A percentile compares a stretch with the other conserved stretches of the same genome.
These are phyloP conservation scores for Pterocles burchelli DNA, from an alignment of 2,113 vertebrate species.

Conservation along the genomic window DNA sequence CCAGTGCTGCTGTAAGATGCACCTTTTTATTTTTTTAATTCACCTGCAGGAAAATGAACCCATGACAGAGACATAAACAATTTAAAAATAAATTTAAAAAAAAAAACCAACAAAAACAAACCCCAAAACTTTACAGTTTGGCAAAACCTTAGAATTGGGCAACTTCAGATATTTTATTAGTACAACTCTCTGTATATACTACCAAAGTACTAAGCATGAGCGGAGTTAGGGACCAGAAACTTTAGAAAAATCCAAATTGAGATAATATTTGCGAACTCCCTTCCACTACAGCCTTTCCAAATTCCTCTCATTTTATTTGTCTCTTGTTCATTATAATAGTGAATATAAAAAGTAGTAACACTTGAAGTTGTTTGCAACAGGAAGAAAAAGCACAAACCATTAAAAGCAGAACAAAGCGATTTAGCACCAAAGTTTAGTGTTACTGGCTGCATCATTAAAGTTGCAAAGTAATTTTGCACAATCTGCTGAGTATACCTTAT, in stretches of 20 bases:
- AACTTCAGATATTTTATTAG: neutral
- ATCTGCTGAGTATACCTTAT: neutral
- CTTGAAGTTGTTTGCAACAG: neutral
- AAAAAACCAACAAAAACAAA: neutral
- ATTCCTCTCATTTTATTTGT: neutral
- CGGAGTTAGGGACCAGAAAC: neutral
- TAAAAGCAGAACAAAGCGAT: neutral
- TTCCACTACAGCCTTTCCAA: neutral
- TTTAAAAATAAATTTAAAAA: neutral
- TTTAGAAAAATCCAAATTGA: neutral
- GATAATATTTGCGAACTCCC: neutral
- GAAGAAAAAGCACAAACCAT: neutral
- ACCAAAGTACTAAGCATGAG: neutral
- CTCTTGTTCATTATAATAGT: neutral
- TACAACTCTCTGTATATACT: neutral
- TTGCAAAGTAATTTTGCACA: neutral
- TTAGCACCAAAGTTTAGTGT: neutral
- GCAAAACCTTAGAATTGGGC: rapidly evolving
- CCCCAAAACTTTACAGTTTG: neutral
- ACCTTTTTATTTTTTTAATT: neutral
- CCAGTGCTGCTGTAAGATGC: neutral
- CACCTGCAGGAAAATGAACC: neutral
- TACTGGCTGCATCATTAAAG: neutral
- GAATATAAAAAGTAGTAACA: neutral
- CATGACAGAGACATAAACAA: neutral